Evolutionary conservation across 1,140 invertebrate species (phyloP).

Genomic region (Drosophila ficusphila): DNA sequence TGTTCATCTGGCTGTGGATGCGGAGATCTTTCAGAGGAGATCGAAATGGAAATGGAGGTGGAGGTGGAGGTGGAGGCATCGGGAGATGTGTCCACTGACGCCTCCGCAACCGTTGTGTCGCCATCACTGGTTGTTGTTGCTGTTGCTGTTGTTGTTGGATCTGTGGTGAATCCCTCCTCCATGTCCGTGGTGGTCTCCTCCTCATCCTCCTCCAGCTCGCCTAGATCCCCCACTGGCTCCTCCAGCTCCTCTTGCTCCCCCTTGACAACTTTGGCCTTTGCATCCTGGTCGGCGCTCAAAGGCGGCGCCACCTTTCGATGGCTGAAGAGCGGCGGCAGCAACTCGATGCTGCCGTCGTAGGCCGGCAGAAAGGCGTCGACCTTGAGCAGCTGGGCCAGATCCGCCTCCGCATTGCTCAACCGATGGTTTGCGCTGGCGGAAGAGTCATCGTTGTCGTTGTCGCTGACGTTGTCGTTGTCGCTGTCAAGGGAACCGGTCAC

Average conservation of each 20-base stretch:
- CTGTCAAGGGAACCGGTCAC: constrained; percentile 54
- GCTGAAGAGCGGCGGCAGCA: constrained; percentile 49
- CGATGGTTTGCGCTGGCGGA: not conserved
- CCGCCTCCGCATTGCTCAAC: constrained; percentile 46
- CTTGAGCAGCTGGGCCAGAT: constrained; percentile 71
- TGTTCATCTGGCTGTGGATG: not conserved
- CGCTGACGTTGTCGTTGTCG: not conserved
- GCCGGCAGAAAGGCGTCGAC: constrained; percentile 73
- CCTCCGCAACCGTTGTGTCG: constrained; percentile 31
- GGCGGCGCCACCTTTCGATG: constrained; percentile 66
- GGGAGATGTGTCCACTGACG: constrained; percentile 19
- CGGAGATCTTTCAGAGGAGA: too few species aligned
- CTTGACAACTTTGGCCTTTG: too few species aligned
- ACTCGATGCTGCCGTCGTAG: constrained; percentile 39
- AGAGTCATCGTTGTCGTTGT: not conserved
- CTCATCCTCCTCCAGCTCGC: not conserved
- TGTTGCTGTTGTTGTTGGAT: not conserved
- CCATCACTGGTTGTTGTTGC: constrained; percentile 5
- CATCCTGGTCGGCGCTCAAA: constrained; percentile 44
- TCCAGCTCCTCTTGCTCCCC: not conserved
- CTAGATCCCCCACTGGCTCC: not conserved
- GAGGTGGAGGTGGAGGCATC: not conserved
- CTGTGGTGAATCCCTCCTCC: constrained; percentile 20
- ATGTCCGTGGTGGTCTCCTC: constrained; percentile 51
- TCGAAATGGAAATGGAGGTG: constrained; percentile 10